phyloP scores from a whole-genome alignment of 2,888 invertebrate species.

The Penaeus monodon region DNA sequence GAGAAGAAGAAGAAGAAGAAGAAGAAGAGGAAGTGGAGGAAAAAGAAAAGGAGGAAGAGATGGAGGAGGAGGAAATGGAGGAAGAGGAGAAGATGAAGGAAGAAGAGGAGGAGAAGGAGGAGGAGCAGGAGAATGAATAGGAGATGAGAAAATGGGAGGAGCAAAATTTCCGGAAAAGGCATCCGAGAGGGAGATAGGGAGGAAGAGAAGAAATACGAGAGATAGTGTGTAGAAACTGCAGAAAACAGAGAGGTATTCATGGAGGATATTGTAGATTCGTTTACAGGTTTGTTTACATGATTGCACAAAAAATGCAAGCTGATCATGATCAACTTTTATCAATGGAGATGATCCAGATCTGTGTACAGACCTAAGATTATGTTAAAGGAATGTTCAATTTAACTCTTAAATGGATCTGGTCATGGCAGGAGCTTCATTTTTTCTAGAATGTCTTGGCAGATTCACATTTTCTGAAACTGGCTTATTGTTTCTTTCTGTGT shows the following conservation, averaged over 20 bases:
- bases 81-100: neutral
- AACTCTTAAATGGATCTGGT: too few species aligned
- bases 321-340: too few species aligned
- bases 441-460: too few species aligned
- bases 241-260: too few species aligned
- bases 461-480: too few species aligned
- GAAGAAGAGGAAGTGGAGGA: neutral
- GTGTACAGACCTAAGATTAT: neutral
- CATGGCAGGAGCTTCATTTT: too few species aligned
- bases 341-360: too few species aligned
- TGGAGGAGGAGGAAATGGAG: neutral
- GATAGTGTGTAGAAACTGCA: too few species aligned
- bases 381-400: neutral
- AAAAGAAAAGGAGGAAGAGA: neutral
- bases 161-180: neutral
- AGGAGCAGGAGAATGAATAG: neutral
- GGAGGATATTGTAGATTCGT: too few species aligned
- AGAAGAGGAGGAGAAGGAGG: neutral
- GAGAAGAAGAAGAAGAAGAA: neutral
- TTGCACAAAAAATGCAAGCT: too few species aligned
- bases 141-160: neutral
- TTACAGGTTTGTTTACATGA: too few species aligned
- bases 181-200: neutral
- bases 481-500: too few species aligned
- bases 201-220: neutral